Evolutionary conservation across 2,113 vertebrate genomes (phyloP), one percentile per base, ranked within the genome.

Genomic region (Bubo bubo): DNA sequence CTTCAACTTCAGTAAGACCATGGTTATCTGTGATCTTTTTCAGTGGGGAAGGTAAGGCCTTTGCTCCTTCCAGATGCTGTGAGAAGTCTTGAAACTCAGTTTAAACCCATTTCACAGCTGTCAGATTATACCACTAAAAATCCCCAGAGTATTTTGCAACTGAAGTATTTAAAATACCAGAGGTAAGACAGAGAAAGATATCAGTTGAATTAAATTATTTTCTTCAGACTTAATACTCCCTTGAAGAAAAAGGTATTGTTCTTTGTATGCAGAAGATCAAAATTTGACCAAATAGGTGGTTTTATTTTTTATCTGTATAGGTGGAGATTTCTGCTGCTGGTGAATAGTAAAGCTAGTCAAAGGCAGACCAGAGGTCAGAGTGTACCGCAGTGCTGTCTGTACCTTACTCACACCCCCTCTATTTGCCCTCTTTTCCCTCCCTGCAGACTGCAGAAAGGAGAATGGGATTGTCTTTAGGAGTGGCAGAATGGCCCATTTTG

Each of bases 1-100:
- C 76, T 98, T 99, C 80, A 97, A 21, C 76, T 98, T 99, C 95
- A 98, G 99, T 98, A 99, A 98, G 97, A 90, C 92, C 79, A 76
- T 79, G 59, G 56, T 56, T 43, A 60, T 16, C 62, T 62, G 20
- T 50, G 15, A 58, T 67, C 30, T 37, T 92, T 43, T 79, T 39
- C 52, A 49, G 53, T 19, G 28, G 79, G 58, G 62, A 77, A 59
- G 24, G 50, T 70, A 55, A 84, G 35, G 50, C 56, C 62, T 88
- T 56, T n/a, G 41, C 52, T 74, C 88, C 49, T 88, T 53, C 27
- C 30, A n/a, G 52, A 14, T 37, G 59, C 39, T 49, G 37, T 39
- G 27, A 45, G 84, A 92, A 55, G 47, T 59, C 68, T 74, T 43
- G 52, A 71, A 60, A 50, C 32, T 67, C n/a, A 14, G 32, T 53